Conservation (phyloP, 2,113 vertebrate species). For the Charadrius vociferus region DNA sequence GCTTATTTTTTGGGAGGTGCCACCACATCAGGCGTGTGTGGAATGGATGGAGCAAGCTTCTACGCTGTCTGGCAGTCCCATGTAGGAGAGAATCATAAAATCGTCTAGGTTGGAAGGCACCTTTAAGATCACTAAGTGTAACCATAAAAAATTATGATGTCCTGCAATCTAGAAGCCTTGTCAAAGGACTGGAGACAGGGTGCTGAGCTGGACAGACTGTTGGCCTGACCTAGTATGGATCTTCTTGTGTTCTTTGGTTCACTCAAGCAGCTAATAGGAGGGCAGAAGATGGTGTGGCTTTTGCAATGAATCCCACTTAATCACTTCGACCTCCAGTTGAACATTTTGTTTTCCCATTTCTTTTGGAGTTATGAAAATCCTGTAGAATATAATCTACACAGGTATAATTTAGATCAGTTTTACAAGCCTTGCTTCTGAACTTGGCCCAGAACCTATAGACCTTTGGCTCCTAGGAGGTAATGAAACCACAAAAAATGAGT, state of each 20-base stretch:
- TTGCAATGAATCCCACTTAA: background rate
- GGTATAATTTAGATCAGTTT: background rate
- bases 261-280: background rate
- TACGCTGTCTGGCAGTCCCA: background rate
- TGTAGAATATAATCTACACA: background rate
- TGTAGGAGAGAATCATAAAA: background rate
- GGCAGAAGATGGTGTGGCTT: background rate
- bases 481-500: slow-evolving; percentile 21
- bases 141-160: background rate
- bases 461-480: background rate
- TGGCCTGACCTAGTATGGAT: background rate
- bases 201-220: background rate
- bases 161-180: background rate
- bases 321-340: background rate
- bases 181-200: background rate
- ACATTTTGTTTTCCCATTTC: background rate
- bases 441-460: slow-evolving; percentile 24
- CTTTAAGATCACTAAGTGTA: too few species aligned
- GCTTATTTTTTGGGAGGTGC: background rate
- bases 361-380: background rate
- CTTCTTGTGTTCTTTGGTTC: background rate
- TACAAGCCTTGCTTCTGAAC: slow-evolving; percentile 27
- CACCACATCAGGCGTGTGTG: background rate
- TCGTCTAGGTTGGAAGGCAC: too few species aligned
- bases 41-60: background rate